Base-by-base conservation (phyloP, 2,888 invertebrate genomes). In the Blastobasis lacticolella region DNA sequence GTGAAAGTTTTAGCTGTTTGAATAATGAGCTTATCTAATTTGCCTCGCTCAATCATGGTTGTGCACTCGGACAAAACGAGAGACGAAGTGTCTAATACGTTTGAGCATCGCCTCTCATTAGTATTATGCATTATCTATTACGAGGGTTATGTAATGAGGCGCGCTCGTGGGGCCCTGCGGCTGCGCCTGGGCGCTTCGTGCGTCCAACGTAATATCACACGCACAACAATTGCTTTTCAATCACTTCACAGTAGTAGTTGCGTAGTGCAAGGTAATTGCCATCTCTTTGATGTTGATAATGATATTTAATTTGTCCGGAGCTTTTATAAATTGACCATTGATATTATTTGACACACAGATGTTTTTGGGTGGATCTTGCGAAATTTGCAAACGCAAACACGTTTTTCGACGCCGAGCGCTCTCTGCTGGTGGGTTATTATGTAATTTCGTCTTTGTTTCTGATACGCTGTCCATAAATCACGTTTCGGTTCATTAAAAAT, bases 31-130 rank as follows among this genome's bases (percentile, higher is more conserved):
- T 77, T 81, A 83, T 83, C 81, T 79, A 73, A 81, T 81, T 81
- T 75, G 78, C 71, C 80, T 73, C 84, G 73, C 79, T 84, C 81
- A 73, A 84, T 84, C 82, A 81, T 66, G 57, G 61, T 60, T 57
- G 23, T 23, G 54, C 64, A 64, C 62, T 66, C 65, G 66, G 71
- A 74, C 71, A 71, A 69, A 67, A 64, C 62, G 71, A 67, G 63
- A 66, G 69, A 71, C 75, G 75, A 66, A 68, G 71, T 75, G 72
- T 69, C 74, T 77, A 75, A 77, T 80, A 81, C 73, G 77, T 81
- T 81, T 78, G 78, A 82, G 81, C 80, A 84, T 82, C 76, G 78
- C 77, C 74, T 75, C 78, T 84, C 81, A 83, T 85, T 83, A 81
- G 75, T 73, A 74, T 79, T 81, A 82, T 78, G 78, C 75, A 76